These are phyloP conservation scores for Lagenorhynchus albirostris DNA, from an alignment of 2,113 vertebrate species.

Conservation along the genomic window DNA sequence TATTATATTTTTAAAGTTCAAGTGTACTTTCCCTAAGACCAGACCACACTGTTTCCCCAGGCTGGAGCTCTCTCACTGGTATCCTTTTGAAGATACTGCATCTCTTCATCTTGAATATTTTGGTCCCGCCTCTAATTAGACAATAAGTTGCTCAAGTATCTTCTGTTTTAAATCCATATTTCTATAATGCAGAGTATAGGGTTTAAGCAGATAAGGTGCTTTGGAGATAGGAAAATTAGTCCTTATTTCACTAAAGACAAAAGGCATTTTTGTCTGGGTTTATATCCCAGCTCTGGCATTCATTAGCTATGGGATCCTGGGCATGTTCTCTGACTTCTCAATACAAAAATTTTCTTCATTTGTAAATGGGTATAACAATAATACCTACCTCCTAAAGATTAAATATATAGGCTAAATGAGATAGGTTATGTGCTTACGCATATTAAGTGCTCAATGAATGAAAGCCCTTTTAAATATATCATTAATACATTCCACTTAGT, in stretches of 20 bases:
- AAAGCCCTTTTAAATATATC: background rate
- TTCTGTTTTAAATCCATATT: background rate
- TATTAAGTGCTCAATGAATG: background rate
- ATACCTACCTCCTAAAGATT: background rate
- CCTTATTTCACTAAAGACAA: background rate
- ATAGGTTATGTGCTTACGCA: background rate
- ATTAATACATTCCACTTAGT: background rate
- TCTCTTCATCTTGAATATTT: background rate
- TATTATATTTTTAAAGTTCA: background rate
- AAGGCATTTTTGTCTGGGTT: background rate
- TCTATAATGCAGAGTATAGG: background rate
- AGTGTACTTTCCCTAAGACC: background rate
- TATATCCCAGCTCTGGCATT: background rate
- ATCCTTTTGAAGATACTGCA: background rate
- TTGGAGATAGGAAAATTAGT: background rate
- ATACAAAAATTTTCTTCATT: background rate
- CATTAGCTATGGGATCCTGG: background rate
- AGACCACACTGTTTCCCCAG: background rate
- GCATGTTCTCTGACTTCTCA: background rate
- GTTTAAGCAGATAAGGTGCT: background rate
- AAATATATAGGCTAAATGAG: background rate
- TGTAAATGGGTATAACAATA: background rate
- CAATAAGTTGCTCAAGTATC: background rate
- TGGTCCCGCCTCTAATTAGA: background rate
- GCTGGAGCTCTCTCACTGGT: background rate